Evolutionary conservation across 2,888 invertebrate genomes (phyloP).

Genomic region (Nipponacmea schrenckii): DNA sequence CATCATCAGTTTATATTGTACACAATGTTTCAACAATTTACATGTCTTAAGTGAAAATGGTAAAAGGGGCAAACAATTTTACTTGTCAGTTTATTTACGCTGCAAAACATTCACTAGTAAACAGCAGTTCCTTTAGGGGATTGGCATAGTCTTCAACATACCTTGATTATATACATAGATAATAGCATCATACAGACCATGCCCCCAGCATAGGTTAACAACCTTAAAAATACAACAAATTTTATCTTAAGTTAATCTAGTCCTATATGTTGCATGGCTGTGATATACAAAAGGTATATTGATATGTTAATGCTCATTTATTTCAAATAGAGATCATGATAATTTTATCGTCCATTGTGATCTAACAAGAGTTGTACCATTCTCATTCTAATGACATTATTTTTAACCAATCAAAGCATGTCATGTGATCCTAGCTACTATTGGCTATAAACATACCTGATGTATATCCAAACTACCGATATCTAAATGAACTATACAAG

Average conservation of each 20-base stretch:
- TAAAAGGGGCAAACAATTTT: background rate
- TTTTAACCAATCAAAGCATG: no score
- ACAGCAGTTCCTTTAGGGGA: slow-evolving; percentile 75
- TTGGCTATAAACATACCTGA: slow-evolving; percentile 70
- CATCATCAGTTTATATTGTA: no score
- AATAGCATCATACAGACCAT: slow-evolving; percentile 77
- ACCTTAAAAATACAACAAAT: slow-evolving; percentile 59
- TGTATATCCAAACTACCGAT: slow-evolving; percentile 82
- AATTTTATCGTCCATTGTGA: no score
- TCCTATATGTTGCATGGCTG: background rate
- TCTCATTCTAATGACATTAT: no score
- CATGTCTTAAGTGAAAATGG: no score
- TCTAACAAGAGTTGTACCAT: no score
- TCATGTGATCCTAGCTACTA: no score
- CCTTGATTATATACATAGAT: slow-evolving; percentile 83
- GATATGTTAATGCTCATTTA: no score
- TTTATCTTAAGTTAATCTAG: background rate
- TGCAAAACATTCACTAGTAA: slow-evolving; percentile 60
- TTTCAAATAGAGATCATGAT: no score
- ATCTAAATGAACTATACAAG: slow-evolving; percentile 79
- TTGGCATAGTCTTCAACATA: slow-evolving; percentile 79
- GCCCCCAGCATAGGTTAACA: slow-evolving; percentile 73
- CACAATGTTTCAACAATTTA: background rate
- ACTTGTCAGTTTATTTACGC: slow-evolving; percentile 66
- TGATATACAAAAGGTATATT: no score